Conservation (phyloP, 2,888 invertebrate species). For the Nomada flava region DNA sequence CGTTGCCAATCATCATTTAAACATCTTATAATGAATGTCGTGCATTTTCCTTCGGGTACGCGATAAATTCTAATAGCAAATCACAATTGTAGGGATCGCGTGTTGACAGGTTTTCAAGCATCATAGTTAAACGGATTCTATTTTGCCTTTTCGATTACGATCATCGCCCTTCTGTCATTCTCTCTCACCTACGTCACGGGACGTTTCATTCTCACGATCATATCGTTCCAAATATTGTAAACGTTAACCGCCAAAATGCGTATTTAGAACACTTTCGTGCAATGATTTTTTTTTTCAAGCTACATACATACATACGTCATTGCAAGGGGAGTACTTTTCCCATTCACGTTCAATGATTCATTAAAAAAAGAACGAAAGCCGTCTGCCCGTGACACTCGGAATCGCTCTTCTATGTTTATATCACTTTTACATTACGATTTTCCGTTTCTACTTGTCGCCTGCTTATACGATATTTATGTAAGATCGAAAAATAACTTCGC, state of each 20-base stretch:
- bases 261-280: conserved; percentile 25
- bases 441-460: background rate
- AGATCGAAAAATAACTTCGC: conserved; percentile 12
- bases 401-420: background rate
- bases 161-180: background rate
- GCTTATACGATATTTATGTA: conserved; percentile 13
- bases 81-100: conserved; percentile 58
- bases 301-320: conserved; percentile 76
- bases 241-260: conserved; percentile 54
- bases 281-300: conserved; percentile 47
- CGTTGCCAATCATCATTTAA: conserved; percentile 7
- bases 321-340: conserved; percentile 68
- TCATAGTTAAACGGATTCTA: conserved; percentile 62
- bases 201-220: background rate
- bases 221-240: background rate
- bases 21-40: conserved; percentile 14
- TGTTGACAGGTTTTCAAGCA: conserved; percentile 77
- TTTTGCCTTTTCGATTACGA: conserved; percentile 37
- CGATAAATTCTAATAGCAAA: conserved; percentile 31
- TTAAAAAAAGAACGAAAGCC: conserved; percentile 50
- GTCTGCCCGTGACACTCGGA: conserved; percentile 20
- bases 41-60: conserved; percentile 13
- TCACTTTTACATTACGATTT: conserved; percentile 9
- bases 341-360: conserved; percentile 73
- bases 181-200: background rate